These are phyloP conservation scores for Prionailurus viverrinus DNA, from an alignment of 2,113 vertebrate genomes.

Conservation along the genomic window DNA sequence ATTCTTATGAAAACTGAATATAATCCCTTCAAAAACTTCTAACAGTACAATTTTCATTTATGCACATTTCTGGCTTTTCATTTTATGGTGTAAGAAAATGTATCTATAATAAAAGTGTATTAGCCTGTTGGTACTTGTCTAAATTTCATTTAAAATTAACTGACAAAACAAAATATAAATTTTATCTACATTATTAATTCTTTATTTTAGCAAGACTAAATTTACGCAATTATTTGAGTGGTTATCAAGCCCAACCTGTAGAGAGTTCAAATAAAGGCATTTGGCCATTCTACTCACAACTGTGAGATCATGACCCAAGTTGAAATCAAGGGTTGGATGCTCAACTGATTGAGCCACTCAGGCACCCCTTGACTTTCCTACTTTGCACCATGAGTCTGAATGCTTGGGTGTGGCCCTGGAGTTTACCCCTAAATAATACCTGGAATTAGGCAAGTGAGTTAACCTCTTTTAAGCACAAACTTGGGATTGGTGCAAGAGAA, in stretches of 20 bases:
- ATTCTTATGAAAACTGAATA: not conserved
- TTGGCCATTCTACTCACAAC: not conserved
- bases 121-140: not conserved
- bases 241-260: not conserved
- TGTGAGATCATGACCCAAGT: too few relatives aligned
- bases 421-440: not conserved
- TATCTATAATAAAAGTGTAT: not conserved
- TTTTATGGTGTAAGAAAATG: not conserved
- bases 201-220: not conserved
- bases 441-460: not conserved
- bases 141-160: conserved; percentile 26
- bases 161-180: conserved; percentile 7
- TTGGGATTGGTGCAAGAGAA: not conserved
- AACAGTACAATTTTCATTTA: not conserved
- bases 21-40: not conserved
- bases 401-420: not conserved
- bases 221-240: not conserved
- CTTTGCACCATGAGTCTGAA: not conserved
- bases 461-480: not conserved
- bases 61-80: not conserved
- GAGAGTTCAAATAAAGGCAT: not conserved
- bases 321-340: too few relatives aligned
- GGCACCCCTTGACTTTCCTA: not conserved
- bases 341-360: too few relatives aligned
- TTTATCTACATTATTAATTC: not conserved